Conservation (phyloP, 2,888 invertebrate genomes). For the Lysandra coridon region DNA sequence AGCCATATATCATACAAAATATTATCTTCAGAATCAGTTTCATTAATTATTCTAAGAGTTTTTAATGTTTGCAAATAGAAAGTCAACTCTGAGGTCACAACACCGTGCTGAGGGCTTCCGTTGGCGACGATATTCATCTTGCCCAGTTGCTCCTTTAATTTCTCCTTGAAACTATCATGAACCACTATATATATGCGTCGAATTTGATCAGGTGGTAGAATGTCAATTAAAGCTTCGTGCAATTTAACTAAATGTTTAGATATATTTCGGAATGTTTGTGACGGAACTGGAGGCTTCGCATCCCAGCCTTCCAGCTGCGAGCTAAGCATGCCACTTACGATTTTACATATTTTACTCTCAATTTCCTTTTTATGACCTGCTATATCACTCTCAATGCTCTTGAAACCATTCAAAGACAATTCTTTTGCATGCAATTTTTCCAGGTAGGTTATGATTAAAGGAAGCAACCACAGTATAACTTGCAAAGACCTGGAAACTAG, state of each 20-base stretch:
- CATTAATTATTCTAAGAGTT: slow-evolving; percentile 88
- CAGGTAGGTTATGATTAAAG: slow-evolving; percentile 85
- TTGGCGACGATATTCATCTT: slow-evolving; percentile 95
- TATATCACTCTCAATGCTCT: slow-evolving; percentile 88
- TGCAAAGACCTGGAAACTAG: slow-evolving; percentile 91
- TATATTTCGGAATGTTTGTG: slow-evolving; percentile 92
- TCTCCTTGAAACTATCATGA: slow-evolving; percentile 92
- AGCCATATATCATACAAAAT: slow-evolving; percentile 92
- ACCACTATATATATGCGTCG: slow-evolving; percentile 88
- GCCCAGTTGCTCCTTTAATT: slow-evolving; percentile 89
- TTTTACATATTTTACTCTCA: slow-evolving; percentile 93
- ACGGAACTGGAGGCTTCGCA: slow-evolving; percentile 96
- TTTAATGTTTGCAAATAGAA: slow-evolving; percentile 94
- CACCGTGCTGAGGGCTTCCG: slow-evolving; percentile 97
- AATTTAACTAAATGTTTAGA: slow-evolving; percentile 94
- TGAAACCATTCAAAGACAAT: slow-evolving; percentile 79
- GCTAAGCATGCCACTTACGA: slow-evolving; percentile 92
- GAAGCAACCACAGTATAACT: slow-evolving; percentile 89
- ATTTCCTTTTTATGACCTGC: slow-evolving; percentile 95
- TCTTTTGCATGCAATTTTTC: slow-evolving; percentile 79
- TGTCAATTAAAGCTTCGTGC: slow-evolving; percentile 93
- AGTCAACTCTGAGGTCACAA: slow-evolving; percentile 94
- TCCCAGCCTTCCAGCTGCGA: slow-evolving; percentile 94
- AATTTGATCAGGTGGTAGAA: slow-evolving; percentile 90
- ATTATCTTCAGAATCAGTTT: slow-evolving; percentile 86